Evolutionary conservation across 2,888 invertebrate species (phyloP).

Genomic region (Chesias legatella): DNA sequence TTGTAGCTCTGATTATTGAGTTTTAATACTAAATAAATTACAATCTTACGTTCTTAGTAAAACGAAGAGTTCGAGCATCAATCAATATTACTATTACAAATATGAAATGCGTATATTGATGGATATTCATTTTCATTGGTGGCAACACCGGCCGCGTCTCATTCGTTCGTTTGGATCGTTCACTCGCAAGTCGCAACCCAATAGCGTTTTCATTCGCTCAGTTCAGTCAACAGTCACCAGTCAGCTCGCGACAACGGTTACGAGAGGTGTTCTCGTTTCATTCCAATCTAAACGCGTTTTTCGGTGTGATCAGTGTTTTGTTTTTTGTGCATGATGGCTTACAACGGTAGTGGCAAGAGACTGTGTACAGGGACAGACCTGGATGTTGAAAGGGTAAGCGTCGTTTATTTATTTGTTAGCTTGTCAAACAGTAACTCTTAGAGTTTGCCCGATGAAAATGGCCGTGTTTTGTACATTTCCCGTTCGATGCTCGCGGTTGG

Average conservation of each 20-base stretch:
- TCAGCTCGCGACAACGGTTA: constrained; percentile 56
- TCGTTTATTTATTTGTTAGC: constrained; percentile 32
- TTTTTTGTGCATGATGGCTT: constrained; percentile 85
- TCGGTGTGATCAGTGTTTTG: constrained; percentile 78
- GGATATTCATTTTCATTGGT: constrained; percentile 6
- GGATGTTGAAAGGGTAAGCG: constrained; percentile 76
- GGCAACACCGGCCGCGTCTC: constrained; percentile 15
- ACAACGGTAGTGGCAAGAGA: constrained; percentile 84
- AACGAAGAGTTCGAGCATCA: too few relatives aligned
- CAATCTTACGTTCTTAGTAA: too few relatives aligned
- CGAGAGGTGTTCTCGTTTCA: constrained; percentile 50
- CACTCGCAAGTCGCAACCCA: constrained; percentile 31
- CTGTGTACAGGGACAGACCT: constrained; percentile 75
- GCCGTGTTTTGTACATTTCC: constrained; percentile 71
- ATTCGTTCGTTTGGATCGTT: constrained; percentile 16
- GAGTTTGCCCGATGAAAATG: constrained; percentile 65
- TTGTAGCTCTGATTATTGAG: too few relatives aligned
- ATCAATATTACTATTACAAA: too few relatives aligned
- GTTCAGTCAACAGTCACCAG: too few relatives aligned
- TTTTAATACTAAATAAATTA: too few relatives aligned
- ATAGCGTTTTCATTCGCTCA: constrained; percentile 35
- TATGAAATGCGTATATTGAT: not conserved
- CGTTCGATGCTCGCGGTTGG: constrained; percentile 57
- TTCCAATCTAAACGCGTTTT: constrained; percentile 62
- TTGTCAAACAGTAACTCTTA: constrained; percentile 53